phyloP scores from a whole-genome alignment of 2,888 invertebrate species.

The Sturmia bella region DNA sequence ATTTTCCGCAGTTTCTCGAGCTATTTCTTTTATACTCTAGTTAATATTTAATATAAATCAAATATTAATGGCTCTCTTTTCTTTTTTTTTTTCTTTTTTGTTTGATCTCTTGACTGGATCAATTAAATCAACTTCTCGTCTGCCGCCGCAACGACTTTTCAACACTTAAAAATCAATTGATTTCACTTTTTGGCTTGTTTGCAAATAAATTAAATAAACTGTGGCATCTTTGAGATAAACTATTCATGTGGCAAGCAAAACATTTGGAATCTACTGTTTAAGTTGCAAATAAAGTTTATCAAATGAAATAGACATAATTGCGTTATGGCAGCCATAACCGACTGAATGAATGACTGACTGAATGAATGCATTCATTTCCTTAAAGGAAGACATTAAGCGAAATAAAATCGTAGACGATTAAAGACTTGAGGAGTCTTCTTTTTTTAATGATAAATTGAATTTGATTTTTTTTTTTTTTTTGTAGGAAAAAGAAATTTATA shows the following conservation, averaged over 20 bases:
- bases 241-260: constrained; percentile 10
- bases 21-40: not conserved
- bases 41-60: not conserved
- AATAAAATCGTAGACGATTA: not conserved
- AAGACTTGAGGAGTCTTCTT: not conserved
- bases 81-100: too few species aligned
- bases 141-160: constrained; percentile 13
- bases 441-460: too few species aligned
- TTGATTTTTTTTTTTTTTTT: too few species aligned
- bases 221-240: constrained; percentile 18
- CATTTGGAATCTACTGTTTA: constrained; percentile 7
- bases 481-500: too few species aligned
- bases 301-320: constrained; percentile 16
- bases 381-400: not conserved
- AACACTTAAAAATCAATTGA: constrained; percentile 4
- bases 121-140: constrained; percentile 2
- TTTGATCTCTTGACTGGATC: constrained; percentile 19
- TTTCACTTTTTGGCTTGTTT: constrained; percentile 30
- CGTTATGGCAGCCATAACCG: not conserved
- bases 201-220: constrained; percentile 23
- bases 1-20: not conserved
- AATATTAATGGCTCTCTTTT: not conserved
- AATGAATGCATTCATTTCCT: constrained; percentile 34
- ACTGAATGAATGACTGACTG: not conserved
- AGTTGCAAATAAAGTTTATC: constrained; percentile 9